phyloP scores from a whole-genome alignment of 2,113 vertebrate genomes.

The Sorex araneus region DNA sequence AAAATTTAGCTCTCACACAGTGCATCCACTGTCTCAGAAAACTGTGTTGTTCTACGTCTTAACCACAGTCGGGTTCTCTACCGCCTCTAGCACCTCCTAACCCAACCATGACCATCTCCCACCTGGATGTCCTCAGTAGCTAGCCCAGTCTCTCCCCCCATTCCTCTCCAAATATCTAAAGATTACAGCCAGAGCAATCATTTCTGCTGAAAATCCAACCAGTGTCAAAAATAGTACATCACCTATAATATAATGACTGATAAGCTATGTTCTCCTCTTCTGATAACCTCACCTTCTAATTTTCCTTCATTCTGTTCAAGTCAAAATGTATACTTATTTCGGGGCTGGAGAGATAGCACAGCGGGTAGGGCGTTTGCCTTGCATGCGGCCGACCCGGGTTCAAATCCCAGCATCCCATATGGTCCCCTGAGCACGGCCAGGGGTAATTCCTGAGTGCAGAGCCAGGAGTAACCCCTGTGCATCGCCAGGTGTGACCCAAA shows the following conservation, averaged over 20 bases:
- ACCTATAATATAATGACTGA: neutral
- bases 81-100: neutral
- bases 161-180: neutral
- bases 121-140: neutral
- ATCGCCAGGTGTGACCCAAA: too few species aligned
- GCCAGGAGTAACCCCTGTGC: too few species aligned
- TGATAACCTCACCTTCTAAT: neutral
- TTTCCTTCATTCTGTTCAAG: neutral
- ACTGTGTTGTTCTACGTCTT: neutral
- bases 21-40: neutral
- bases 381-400: too few species aligned
- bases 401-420: too few species aligned
- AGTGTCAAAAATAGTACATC: neutral
- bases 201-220: neutral
- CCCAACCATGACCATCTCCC: neutral
- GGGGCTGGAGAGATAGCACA: too few species aligned
- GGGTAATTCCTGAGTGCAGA: too few species aligned
- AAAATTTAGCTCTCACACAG: neutral
- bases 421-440: too few species aligned
- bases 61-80: conserved; percentile 2
- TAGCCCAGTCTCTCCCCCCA: neutral
- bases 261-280: neutral
- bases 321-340: neutral
- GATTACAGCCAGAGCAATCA: neutral
- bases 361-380: too few species aligned